Conservation (phyloP, 2,113 vertebrate species). For the Hemichromis elongatus region DNA sequence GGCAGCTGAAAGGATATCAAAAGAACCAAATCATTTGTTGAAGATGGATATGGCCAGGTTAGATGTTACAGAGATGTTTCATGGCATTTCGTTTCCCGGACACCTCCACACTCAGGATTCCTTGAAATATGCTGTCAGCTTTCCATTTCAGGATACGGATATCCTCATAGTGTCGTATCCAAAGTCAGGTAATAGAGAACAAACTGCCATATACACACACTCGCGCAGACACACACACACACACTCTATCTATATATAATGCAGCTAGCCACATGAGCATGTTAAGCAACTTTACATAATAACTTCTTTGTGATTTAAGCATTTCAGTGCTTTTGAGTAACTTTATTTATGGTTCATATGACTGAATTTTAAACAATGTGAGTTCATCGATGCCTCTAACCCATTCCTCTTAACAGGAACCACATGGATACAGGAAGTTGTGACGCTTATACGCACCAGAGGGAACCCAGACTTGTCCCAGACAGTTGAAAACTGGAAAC, state of each 20-base stretch:
- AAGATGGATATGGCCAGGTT: conserved; percentile 70
- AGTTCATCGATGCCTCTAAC: background rate
- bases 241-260: background rate
- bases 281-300: background rate
- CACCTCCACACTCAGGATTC: conserved; percentile 80
- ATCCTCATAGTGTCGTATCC: conserved; percentile 81
- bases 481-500: conserved; percentile 79
- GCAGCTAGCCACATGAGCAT: background rate
- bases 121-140: conserved; percentile 65
- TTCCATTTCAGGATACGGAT: conserved; percentile 75
- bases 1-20: background rate
- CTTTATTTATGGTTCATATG: background rate
- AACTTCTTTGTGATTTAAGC: background rate
- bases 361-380: background rate
- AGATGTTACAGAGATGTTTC: conserved; percentile 71
- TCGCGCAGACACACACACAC: background rate
- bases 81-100: conserved; percentile 74
- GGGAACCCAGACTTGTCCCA: conserved; percentile 65
- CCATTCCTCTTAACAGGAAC: conserved; percentile 70
- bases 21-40: background rate
- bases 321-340: background rate
- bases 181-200: conserved; percentile 77
- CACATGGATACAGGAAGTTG: conserved; percentile 86
- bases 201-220: background rate
- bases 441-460: conserved; percentile 73